Percentiles rank a stretch among this genome's conserved stretches.
Conservation (phyloP, 2,113 vertebrate genomes). For the Athene cunicularia region DNA sequence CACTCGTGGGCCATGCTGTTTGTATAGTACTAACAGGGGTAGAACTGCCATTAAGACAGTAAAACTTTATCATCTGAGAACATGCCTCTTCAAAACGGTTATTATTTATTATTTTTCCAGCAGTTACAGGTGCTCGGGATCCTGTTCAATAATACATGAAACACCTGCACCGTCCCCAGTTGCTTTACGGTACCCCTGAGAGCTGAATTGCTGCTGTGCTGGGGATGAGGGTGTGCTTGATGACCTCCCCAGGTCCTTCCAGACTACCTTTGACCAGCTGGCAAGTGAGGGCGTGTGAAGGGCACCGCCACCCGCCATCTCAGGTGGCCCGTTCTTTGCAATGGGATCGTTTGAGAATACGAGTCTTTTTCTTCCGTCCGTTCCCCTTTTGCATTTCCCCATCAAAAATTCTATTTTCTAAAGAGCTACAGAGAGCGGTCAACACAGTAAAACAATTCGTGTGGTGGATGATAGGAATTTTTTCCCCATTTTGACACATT, state of each 20-base stretch:
- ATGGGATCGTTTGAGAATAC: accelerated
- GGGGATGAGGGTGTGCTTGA: accelerated
- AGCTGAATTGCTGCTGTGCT: accelerated
- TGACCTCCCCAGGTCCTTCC: not conserved
- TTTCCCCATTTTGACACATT: not conserved
- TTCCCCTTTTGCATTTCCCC: accelerated
- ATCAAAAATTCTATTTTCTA: not conserved
- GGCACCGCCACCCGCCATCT: not conserved
- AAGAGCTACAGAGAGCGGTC: not conserved
- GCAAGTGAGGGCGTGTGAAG: not conserved
- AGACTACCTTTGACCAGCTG: not conserved
- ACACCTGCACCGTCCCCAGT: not conserved
- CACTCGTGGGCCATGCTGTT: not conserved
- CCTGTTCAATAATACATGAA: not conserved
- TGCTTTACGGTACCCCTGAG: not conserved
- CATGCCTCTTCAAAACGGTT: not conserved
- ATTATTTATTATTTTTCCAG: not conserved
- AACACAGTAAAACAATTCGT: not conserved
- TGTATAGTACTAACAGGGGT: not conserved
- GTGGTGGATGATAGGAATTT: not conserved
- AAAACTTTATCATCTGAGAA: not conserved
- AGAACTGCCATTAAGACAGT: not conserved
- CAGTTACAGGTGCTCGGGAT: not conserved
- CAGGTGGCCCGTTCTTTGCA: not conserved
- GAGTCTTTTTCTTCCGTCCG: not conserved